Conservation (phyloP, 2,113 vertebrate species). For the Hemiscyllium ocellatum region DNA sequence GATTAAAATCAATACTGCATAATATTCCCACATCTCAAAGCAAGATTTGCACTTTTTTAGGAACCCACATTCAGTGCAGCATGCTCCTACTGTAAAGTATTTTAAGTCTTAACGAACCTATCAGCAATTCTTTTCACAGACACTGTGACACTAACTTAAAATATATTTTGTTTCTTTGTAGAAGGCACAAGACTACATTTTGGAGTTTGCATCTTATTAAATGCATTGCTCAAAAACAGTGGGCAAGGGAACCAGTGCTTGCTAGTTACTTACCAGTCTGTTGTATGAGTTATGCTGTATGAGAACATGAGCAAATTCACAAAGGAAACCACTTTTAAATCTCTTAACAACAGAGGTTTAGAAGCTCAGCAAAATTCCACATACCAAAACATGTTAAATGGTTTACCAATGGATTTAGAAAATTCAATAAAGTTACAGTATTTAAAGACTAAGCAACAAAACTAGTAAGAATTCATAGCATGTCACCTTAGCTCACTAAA, state of each 20-base stretch:
- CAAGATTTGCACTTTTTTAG: constrained; percentile 2
- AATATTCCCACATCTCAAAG: neutral
- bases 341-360: neutral
- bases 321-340: neutral
- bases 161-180: neutral
- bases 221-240: neutral
- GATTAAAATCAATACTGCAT: constrained; percentile 4
- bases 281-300: neutral
- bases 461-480: neutral
- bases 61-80: neutral
- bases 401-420: neutral
- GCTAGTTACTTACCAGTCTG: neutral
- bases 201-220: neutral
- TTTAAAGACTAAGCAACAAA: neutral
- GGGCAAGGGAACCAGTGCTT: neutral
- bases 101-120: neutral
- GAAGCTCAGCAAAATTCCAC: neutral
- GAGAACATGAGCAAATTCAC: neutral
- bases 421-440: neutral
- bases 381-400: neutral
- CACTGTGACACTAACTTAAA: neutral
- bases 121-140: neutral
- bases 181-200: neutral
- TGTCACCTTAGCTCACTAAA: neutral
- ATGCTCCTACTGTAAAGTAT: neutral